Percentiles rank a stretch among this genome's conserved stretches.
Conservation (phyloP, 2,113 vertebrate genomes). For the Balaenoptera acutorostrata region DNA sequence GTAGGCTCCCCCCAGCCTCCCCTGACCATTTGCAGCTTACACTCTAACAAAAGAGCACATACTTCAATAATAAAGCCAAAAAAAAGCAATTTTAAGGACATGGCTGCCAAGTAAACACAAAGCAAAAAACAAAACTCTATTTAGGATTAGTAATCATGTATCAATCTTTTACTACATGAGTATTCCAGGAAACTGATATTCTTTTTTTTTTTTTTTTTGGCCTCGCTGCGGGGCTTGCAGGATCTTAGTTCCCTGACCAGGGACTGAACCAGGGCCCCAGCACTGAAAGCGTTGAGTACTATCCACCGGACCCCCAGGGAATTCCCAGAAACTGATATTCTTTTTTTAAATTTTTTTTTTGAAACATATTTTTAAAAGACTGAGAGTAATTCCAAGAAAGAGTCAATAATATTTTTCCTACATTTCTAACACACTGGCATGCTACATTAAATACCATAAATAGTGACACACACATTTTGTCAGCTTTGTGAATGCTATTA, state of each 20-base stretch:
- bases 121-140: neutral
- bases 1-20: neutral
- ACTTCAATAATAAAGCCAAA: slow-evolving; percentile 15
- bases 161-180: neutral
- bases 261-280: neutral
- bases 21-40: neutral
- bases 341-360: neutral
- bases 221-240: neutral
- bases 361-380: neutral
- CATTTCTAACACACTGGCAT: slow-evolving; percentile 4
- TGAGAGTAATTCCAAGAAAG: slow-evolving; percentile 18
- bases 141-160: neutral
- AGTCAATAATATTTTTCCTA: neutral
- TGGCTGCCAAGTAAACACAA: neutral
- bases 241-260: neutral
- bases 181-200: slow-evolving; percentile 18
- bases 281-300: neutral
- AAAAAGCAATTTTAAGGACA: neutral
- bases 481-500: slow-evolving; percentile 24
- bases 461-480: neutral
- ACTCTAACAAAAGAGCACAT: neutral
- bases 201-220: neutral
- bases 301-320: neutral
- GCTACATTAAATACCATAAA: slow-evolving; percentile 13
- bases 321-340: slow-evolving; percentile 25